A percentile compares a stretch with the other conserved stretches of the same genome.
Conservation (phyloP, 2,113 vertebrate genomes). For the Hepsetus odoe region DNA sequence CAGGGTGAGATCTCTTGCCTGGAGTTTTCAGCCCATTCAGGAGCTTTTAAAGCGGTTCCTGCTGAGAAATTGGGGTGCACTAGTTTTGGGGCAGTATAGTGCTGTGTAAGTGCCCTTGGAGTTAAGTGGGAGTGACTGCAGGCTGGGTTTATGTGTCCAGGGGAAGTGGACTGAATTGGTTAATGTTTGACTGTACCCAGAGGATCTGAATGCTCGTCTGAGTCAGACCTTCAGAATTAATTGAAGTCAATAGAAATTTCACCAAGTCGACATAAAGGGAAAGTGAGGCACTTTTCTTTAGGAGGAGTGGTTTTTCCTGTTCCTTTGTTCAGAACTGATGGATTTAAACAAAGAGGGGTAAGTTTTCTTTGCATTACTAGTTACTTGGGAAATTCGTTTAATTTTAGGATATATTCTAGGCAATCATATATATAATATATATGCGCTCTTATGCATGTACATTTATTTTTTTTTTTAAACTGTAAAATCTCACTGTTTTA, state of each 20-base stretch:
- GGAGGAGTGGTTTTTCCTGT: neutral
- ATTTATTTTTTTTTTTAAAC: too few relatives aligned
- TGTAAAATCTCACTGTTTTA: too few relatives aligned
- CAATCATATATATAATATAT: too few relatives aligned
- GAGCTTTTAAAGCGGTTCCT: neutral
- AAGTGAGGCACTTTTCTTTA: neutral
- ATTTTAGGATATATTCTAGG: too few relatives aligned
- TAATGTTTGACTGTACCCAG: constrained; percentile 71
- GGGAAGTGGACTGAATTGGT: constrained; percentile 73
- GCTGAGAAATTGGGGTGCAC: constrained; percentile 5
- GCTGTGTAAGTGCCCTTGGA: neutral
- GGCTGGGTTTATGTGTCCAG: constrained; percentile 62
- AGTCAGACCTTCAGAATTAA: constrained; percentile 15
- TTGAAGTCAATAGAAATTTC: constrained; percentile 19
- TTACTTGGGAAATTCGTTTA: too few relatives aligned
- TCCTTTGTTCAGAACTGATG: neutral
- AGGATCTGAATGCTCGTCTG: constrained; percentile 37
- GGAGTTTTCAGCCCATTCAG: too few relatives aligned
- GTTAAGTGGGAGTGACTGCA: constrained; percentile 34
- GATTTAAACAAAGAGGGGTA: neutral
- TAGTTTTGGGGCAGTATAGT: neutral
- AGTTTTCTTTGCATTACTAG: neutral
- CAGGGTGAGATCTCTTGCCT: too few relatives aligned
- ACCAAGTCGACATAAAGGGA: neutral
- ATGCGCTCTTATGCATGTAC: too few relatives aligned